Percentiles rank a stretch among this genome's conserved stretches.
phyloP scores from a whole-genome alignment of 23 tunicate species.

The Clavelina lepadiformis region DNA sequence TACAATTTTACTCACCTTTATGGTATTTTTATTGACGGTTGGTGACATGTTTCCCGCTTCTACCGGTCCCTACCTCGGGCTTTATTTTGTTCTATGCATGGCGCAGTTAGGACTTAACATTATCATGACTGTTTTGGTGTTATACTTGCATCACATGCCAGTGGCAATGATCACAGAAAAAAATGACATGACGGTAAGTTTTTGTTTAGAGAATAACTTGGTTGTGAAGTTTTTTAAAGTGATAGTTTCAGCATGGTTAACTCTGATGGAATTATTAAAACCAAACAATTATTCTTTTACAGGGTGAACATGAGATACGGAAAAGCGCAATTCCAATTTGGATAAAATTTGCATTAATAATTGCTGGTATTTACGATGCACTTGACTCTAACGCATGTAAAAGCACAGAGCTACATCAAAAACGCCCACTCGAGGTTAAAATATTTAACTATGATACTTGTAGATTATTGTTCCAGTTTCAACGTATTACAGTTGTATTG shows the following conservation, averaged over 20 bases:
- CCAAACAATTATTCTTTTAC: too few relatives aligned
- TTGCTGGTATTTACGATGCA: too few relatives aligned
- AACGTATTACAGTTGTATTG: too few relatives aligned
- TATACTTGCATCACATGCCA: constrained; percentile 76
- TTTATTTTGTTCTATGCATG: constrained; percentile 81
- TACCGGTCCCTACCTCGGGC: constrained; percentile 78
- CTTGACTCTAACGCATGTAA: too few relatives aligned
- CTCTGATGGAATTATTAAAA: too few relatives aligned
- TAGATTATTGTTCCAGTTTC: too few relatives aligned
- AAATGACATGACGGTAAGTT: constrained; percentile 16
- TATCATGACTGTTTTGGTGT: constrained; percentile 70
- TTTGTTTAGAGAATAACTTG: neutral
- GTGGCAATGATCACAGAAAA: constrained; percentile 21
- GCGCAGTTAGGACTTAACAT: constrained; percentile 68
- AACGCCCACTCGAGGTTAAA: too few relatives aligned
- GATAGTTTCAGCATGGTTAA: neutral
- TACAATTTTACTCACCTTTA: constrained; percentile 77
- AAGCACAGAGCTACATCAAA: too few relatives aligned
- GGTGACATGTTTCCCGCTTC: constrained; percentile 96
- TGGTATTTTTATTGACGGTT: constrained; percentile 80
- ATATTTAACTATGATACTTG: too few relatives aligned
- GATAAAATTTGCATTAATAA: neutral
- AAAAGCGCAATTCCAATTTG: neutral
- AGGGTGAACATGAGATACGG: neutral
- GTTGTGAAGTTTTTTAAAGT: neutral